Evolutionary conservation across 2,113 vertebrate genomes (phyloP), one percentile per base, ranked within the genome.

Genomic region (Tylochromis polylepis): DNA sequence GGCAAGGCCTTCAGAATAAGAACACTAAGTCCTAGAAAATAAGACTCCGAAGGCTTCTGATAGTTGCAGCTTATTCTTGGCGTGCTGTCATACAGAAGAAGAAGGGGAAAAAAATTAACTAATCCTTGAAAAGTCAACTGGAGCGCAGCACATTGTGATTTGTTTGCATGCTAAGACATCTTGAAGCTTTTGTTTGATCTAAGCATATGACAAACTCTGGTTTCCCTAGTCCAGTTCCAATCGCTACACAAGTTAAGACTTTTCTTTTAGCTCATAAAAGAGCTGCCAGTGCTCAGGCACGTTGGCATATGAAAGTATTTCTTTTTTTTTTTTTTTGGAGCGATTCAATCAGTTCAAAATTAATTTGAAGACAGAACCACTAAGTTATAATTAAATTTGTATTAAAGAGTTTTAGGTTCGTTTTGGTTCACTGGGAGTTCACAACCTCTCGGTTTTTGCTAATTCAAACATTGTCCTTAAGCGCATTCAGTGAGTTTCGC

Each of bases 111-210:
- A 51, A 82, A 79, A 80, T 2, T 1, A 70, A 49, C 53, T 82
- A 80, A 84, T 89, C 85, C 65, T 70, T 70, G 51, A 70, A 72
- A 57, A 88, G 58, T 81, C 80, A 77, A 51, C 57, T n/a, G 27
- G 16, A 51, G 43, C 70, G 3, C 70, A 51, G 43, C 24, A 31
- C 56, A 49, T 83, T 83, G 38, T 49, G 75, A 81, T 86, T 65
- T 82, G 84, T 62, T 86, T 56, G 77, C 79, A 62, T 82, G 82
- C 79, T 27, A 81, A 83, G 80, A 62, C 16, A 51, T 83, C 72
- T 46, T 22, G 24, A 34, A 79, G 72, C 59, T 65, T 77, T 80
- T 67, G 79, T 81, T 83, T 83, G 65, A 89, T 88, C 27, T 12
- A 4, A 77, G 87, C 60, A 38, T 36, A 34, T 43, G 49, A 80